These are phyloP conservation scores for Drosophila guanche DNA, from an alignment of 1,140 invertebrate species.

Conservation along the genomic window DNA sequence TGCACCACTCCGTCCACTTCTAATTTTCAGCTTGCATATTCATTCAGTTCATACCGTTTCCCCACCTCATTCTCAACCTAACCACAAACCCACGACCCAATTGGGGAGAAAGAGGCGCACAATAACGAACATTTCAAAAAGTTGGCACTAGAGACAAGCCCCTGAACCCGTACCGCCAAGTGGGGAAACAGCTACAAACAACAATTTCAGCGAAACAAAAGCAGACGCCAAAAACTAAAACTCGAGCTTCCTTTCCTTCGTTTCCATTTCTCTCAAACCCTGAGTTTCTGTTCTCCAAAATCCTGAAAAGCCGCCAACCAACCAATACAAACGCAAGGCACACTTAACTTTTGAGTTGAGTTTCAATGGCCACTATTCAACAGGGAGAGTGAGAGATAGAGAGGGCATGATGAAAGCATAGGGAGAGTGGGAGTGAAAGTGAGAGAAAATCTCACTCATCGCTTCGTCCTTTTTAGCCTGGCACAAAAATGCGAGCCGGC, in stretches of 20 bases:
- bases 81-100: background rate
- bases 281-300: background rate
- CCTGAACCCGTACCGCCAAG: constrained; percentile 15
- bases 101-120: constrained; percentile 62
- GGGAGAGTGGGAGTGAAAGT: constrained; percentile 1
- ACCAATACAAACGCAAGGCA: constrained; percentile 23
- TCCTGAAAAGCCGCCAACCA: constrained; percentile 18
- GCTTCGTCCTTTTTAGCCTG: constrained; percentile 76
- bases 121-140: constrained; percentile 59
- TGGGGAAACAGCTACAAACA: constrained; percentile 31
- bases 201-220: constrained; percentile 57
- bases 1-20: constrained; percentile 50
- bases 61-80: background rate
- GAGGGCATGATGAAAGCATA: background rate
- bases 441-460: constrained; percentile 60
- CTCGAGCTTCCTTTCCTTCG: constrained; percentile 2
- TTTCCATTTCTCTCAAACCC: background rate
- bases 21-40: constrained; percentile 45
- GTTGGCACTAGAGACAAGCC: constrained; percentile 60
- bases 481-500: constrained; percentile 79
- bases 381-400: constrained; percentile 7
- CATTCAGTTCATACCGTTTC: constrained; percentile 37
- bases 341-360: constrained; percentile 72
- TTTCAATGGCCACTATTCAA: constrained; percentile 57
- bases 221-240: constrained; percentile 65